Evolutionary conservation across 2,888 invertebrate genomes (phyloP).

Genomic region (Lutraria lutraria): DNA sequence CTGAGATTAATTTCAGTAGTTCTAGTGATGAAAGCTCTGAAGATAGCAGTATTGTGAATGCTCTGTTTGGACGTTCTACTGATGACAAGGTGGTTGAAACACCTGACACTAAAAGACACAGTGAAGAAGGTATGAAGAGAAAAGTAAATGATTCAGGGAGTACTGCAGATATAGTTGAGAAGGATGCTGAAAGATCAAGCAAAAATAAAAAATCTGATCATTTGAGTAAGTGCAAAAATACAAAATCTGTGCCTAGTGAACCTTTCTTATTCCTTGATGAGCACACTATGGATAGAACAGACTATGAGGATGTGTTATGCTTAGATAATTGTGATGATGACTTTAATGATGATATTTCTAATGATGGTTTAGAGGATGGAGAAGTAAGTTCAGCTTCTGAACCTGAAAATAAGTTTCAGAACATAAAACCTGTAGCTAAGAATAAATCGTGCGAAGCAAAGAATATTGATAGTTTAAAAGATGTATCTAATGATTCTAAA

Average conservation of each 20-base stretch:
- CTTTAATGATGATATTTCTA: neutral
- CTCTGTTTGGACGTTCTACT: neutral
- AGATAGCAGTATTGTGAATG: conserved; percentile 16
- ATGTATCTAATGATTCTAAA: too few relatives aligned
- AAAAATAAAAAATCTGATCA: neutral
- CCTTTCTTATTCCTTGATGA: conserved; percentile 45
- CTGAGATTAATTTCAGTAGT: neutral
- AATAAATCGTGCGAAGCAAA: neutral
- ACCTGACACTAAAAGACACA: neutral
- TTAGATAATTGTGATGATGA: conserved; percentile 27
- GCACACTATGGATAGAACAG: conserved; percentile 54
- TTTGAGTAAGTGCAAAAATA: neutral
- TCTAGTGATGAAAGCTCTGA: conserved; percentile 16
- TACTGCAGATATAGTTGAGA: neutral
- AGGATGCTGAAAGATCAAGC: neutral
- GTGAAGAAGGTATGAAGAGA: neutral
- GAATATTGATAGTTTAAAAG: neutral
- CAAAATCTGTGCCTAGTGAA: neutral
- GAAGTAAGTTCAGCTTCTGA: neutral
- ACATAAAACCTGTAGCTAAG: neutral
- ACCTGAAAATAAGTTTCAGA: neutral
- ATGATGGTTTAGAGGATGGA: conserved; percentile 34
- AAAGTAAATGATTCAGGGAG: neutral
- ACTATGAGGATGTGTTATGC: conserved; percentile 55
- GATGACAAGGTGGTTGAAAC: neutral